Evolutionary conservation across 2,797 vertebrate species (phyloP).

Genomic region (Austrolebias charrua): DNA sequence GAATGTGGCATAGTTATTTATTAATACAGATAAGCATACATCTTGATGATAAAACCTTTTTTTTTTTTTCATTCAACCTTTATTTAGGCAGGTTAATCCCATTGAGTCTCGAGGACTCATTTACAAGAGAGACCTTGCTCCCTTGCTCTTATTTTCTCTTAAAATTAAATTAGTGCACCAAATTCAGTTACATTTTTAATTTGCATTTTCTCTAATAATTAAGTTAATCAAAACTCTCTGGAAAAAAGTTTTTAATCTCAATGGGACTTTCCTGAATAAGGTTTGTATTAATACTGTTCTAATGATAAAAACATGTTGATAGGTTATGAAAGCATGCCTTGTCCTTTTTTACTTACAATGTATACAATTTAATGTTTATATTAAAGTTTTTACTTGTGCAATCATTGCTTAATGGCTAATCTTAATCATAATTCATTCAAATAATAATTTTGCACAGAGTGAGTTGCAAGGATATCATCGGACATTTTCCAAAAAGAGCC

Average conservation of each 20-base stretch:
- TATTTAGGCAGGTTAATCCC: too few species aligned
- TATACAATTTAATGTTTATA: conserved; percentile 5
- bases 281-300: not conserved
- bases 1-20: too few species aligned
- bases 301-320: not conserved
- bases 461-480: conserved; percentile 39
- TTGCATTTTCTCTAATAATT: not conserved
- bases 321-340: not conserved
- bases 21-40: too few species aligned
- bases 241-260: too few species aligned
- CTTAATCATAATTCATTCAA: conserved; percentile 30
- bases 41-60: too few species aligned
- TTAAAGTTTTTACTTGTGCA: conserved; percentile 20
- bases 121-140: too few species aligned
- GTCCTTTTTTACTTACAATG: conserved; percentile 5
- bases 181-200: conserved; percentile 9
- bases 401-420: conserved; percentile 9
- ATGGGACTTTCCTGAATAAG: too few species aligned
- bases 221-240: too few species aligned
- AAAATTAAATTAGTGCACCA: not conserved
- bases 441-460: conserved; percentile 32
- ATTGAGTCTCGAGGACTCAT: too few species aligned
- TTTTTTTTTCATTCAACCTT: too few species aligned
- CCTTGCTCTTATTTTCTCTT: too few species aligned
- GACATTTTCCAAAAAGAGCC: conserved; percentile 16